Percentiles rank a stretch among this genome's conserved stretches.
Evolutionary conservation across 2,888 invertebrate species (phyloP).

Genomic region (Muschampia plurimacula): DNA sequence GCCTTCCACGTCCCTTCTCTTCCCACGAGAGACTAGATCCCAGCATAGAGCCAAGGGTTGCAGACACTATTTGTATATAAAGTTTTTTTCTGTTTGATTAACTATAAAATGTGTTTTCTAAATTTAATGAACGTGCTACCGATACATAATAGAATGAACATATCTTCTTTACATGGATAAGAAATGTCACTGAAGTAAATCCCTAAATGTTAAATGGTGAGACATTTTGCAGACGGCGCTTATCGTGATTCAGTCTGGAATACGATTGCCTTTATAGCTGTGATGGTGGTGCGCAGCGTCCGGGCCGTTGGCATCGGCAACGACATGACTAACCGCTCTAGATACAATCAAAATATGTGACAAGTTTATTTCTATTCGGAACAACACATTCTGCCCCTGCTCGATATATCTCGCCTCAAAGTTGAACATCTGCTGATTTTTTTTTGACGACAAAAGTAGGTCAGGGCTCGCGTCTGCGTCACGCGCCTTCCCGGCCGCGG

Average conservation of each 20-base stretch:
- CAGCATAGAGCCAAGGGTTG: too few relatives aligned
- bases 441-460: conserved; percentile 84
- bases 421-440: conserved; percentile 84
- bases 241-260: conserved; percentile 81
- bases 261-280: conserved; percentile 81
- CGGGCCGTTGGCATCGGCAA: conserved; percentile 83
- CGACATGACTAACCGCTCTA: conserved; percentile 85
- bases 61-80: too few relatives aligned
- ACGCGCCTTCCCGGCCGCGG: conserved; percentile 63
- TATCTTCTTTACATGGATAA: conserved; percentile 28
- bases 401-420: conserved; percentile 80
- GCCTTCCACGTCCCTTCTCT: too few relatives aligned
- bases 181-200: conserved; percentile 50
- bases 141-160: conserved; percentile 40
- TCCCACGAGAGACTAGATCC: too few relatives aligned
- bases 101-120: not conserved
- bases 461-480: conserved; percentile 83
- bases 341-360: conserved; percentile 86
- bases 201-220: conserved; percentile 72
- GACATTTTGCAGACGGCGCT: conserved; percentile 86
- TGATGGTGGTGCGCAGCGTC: conserved; percentile 66
- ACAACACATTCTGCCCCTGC: conserved; percentile 80
- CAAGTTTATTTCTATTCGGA: conserved; percentile 85
- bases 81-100: not conserved
- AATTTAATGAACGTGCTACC: conserved; percentile 4